Evolutionary conservation across 1,140 invertebrate genomes (phyloP).

Genomic region (Orius insidiosus): DNA sequence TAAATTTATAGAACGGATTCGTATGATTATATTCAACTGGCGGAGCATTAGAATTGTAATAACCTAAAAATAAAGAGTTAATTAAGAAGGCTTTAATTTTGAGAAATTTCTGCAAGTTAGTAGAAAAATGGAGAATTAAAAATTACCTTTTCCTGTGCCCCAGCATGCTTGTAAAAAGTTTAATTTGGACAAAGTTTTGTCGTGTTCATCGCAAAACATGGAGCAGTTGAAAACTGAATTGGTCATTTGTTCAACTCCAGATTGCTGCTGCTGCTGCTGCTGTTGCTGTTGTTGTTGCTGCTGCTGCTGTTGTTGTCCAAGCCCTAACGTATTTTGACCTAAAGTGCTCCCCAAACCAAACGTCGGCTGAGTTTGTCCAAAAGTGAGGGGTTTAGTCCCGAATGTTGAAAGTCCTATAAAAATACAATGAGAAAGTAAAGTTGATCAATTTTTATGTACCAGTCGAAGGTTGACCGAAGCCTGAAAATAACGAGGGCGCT

Average conservation of each 20-base stretch:
- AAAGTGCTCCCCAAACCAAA: constrained; percentile 11
- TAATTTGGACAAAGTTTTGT: constrained; percentile 79
- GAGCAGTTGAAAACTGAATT: constrained; percentile 67
- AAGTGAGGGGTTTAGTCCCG: constrained; percentile 23
- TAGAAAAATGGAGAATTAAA: no score
- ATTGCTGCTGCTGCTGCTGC: constrained; percentile 27
- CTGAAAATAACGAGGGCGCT: constrained; percentile 20
- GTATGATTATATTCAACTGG: constrained; percentile 70
- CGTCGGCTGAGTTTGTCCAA: constrained; percentile 23
- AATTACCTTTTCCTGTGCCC: constrained; percentile 57
- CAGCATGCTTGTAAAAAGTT: constrained; percentile 86
- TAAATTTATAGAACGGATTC: constrained; percentile 82
- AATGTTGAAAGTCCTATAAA: constrained; percentile 7
- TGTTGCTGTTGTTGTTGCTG: constrained; percentile 24
- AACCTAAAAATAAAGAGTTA: constrained; percentile 35
- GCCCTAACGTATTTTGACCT: constrained; percentile 22
- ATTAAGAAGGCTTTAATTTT: no score
- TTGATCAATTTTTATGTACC: not conserved
- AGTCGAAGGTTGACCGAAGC: constrained; percentile 20
- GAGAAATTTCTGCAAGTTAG: no score
- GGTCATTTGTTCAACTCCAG: constrained; percentile 44
- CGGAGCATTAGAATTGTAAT: constrained; percentile 50
- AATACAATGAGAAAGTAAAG: not conserved
- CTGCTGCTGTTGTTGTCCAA: constrained; percentile 5
- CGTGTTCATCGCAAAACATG: constrained; percentile 82